A percentile compares a stretch with the other conserved stretches of the same genome.
Evolutionary conservation across 2,113 vertebrate species (phyloP).

Genomic region (Cyanocitta stelleri): DNA sequence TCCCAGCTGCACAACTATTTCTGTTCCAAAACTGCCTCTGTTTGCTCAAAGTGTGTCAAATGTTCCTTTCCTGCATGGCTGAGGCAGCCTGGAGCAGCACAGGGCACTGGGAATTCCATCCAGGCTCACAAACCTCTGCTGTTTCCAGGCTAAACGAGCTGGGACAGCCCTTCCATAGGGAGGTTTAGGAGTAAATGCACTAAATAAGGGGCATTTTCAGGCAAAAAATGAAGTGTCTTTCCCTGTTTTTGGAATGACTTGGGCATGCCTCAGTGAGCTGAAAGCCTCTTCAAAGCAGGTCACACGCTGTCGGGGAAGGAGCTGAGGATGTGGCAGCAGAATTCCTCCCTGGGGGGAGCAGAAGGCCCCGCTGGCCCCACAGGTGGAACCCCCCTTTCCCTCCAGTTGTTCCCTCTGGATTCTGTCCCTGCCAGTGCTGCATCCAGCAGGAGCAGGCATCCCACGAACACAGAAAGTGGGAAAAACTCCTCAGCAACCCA

Average conservation of each 20-base stretch:
- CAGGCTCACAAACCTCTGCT: not conserved
- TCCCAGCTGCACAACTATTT: not conserved
- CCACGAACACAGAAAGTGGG: not conserved
- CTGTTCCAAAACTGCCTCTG: not conserved
- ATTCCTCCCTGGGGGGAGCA: not conserved
- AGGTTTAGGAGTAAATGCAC: not conserved
- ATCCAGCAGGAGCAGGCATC: not conserved
- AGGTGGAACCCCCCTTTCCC: not conserved
- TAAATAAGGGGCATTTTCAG: not conserved
- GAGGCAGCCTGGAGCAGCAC: not conserved
- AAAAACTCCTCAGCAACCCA: not conserved
- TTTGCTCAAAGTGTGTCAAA: not conserved
- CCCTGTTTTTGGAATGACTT: not conserved
- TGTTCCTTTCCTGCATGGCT: not conserved
- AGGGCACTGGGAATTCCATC: not conserved
- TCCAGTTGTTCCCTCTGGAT: not conserved
- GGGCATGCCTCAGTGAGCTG: fast-evolving
- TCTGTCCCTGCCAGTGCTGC: not conserved
- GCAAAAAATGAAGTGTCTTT: fast-evolving
- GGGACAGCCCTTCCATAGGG: fast-evolving
- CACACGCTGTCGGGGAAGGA: fast-evolving
- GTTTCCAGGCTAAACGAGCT: not conserved
- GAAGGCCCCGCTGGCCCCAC: not conserved
- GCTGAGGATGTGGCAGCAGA: not conserved
- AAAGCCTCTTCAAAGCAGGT: not conserved